Conservation (phyloP, 2,797 vertebrate species). For the Potorous gilbertii region DNA sequence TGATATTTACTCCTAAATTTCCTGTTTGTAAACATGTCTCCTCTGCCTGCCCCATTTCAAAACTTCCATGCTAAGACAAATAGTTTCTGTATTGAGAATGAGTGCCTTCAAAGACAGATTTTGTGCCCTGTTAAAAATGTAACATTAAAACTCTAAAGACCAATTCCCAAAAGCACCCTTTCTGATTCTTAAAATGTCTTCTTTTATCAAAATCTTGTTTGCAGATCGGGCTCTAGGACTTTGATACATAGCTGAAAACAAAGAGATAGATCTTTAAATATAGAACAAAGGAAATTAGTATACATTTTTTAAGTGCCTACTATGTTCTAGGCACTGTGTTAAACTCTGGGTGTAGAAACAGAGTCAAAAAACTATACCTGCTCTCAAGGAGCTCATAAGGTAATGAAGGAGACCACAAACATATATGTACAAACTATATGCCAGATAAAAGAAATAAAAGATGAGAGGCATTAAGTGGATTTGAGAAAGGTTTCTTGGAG, state of each 20-base stretch:
- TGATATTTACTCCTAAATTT: constrained; percentile 71
- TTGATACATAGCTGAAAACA: constrained; percentile 52
- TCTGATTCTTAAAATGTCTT: constrained; percentile 31
- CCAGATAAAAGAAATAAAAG: neutral
- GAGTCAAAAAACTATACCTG: neutral
- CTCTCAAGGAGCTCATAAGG: neutral
- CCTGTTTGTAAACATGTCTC: constrained; percentile 43
- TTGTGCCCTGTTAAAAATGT: constrained; percentile 62
- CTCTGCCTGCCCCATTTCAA: constrained; percentile 61
- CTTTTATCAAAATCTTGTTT: constrained; percentile 58
- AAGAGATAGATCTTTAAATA: constrained; percentile 59
- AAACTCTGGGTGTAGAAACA: neutral
- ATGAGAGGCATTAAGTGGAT: neutral
- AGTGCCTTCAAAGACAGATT: constrained; percentile 68
- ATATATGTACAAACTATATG: neutral
- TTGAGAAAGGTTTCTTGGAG: neutral
- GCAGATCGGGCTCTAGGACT: constrained; percentile 61
- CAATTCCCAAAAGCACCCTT: constrained; percentile 47
- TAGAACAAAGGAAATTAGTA: constrained; percentile 8
- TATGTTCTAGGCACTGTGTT: neutral
- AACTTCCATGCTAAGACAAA: constrained; percentile 62
- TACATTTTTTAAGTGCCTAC: neutral
- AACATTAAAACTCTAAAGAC: constrained; percentile 49
- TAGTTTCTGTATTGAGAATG: constrained; percentile 57
- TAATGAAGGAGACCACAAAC: neutral